Evolutionary conservation across 2,888 invertebrate species (phyloP), one percentile per base, ranked within the genome.

Genomic region (Villa cingulata): DNA sequence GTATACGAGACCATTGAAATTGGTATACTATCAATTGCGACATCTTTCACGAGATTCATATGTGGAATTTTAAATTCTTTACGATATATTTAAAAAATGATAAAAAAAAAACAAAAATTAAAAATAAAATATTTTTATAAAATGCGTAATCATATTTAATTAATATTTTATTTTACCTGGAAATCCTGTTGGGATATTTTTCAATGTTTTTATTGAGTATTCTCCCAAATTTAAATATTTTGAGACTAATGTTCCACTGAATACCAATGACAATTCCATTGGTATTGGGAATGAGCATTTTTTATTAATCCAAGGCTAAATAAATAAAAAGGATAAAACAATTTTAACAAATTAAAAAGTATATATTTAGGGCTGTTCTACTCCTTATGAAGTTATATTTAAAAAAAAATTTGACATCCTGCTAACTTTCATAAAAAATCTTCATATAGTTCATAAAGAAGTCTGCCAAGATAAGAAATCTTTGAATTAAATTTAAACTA

Each of bases 181-280:
- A 40, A 58, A 40, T 77, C 90, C 90, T 29, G 83, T 83, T 48
- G 90, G 87, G 61, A 91, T 86, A 49, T 77, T 63, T 10, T 86
- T 86, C 4, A 91, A 83, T 5, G 80, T 73, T 3, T 71, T 70
- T 37, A 91, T 74, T 2, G 75, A 71, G 62, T 78, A 85, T 3
- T 66, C 69, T 15, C 76, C 64, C 5, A 90, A 70, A 19, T 76
- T 66, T 32, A 72, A 66, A 57, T 74, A 77, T 54, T 74, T 74
- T 1, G 87, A 86, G 3, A 77, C 69, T 1, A 81, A 57, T 0
- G 90, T 90, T 6, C 85, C 86, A 2, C 76, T 57, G 3, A 82
- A 72, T 0, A 92, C 86, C 1, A 81, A 80, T 7, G 89, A 68
- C 55, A 92, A 70, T 67, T 92, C 91, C 57, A 89, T 83, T 3